Conservation (phyloP, 2,113 vertebrate species). For the Microcebus lehilahytsara region DNA sequence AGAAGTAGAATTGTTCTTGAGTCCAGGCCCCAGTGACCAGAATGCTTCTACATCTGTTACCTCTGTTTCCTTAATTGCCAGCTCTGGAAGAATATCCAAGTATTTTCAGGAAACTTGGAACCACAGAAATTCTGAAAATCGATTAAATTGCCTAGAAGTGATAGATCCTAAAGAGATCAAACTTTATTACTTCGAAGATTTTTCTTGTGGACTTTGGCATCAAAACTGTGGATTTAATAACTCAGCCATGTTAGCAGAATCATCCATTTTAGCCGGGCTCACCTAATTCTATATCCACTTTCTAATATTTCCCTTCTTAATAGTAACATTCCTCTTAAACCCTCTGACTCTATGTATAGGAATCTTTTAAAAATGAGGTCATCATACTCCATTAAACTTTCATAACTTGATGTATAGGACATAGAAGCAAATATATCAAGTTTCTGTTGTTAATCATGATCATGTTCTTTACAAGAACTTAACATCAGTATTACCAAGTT, state of each 20-base stretch:
- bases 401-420: slow-evolving; percentile 44
- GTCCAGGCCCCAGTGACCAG: neutral
- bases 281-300: slow-evolving; percentile 45
- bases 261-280: slow-evolving; percentile 47
- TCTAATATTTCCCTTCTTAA: slow-evolving; percentile 62
- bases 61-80: neutral
- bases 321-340: slow-evolving; percentile 51
- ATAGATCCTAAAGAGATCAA: slow-evolving; percentile 65
- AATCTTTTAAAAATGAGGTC: slow-evolving; percentile 63
- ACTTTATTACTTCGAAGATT: slow-evolving; percentile 65
- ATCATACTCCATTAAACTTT: slow-evolving; percentile 61
- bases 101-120: slow-evolving; percentile 55
- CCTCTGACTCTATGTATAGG: slow-evolving; percentile 9
- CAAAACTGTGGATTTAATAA: slow-evolving; percentile 64
- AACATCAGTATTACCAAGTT: neutral
- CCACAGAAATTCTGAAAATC: slow-evolving; percentile 52
- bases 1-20: neutral
- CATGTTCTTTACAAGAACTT: slow-evolving; percentile 39
- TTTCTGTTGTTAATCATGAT: slow-evolving; percentile 27
- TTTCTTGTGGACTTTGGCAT: slow-evolving; percentile 55
- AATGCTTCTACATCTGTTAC: neutral
- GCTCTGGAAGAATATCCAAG: slow-evolving; percentile 30
- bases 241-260: slow-evolving; percentile 48
- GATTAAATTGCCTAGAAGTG: slow-evolving; percentile 54
- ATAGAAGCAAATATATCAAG: slow-evolving; percentile 54